These are phyloP conservation scores for Synanthedon myopaeformis DNA, from an alignment of 2,888 invertebrate genomes.

Conservation along the genomic window DNA sequence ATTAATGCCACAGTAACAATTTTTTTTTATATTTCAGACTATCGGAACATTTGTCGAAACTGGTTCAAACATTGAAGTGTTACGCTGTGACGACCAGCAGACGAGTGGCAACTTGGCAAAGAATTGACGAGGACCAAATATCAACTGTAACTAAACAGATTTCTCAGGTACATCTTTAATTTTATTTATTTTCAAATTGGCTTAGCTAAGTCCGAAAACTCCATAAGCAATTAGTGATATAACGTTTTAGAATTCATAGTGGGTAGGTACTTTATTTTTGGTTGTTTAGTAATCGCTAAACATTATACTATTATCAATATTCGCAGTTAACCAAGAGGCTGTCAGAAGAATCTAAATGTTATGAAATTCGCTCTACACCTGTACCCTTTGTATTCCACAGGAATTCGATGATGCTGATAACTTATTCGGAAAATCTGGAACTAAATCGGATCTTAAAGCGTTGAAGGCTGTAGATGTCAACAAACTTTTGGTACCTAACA, in stretches of 20 bases:
- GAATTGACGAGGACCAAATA: constrained; percentile 15
- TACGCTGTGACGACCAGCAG: constrained; percentile 22
- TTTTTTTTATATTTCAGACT: constrained; percentile 12
- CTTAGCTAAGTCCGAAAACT: too few species aligned
- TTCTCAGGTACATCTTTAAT: constrained; percentile 19
- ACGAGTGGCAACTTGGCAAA: constrained; percentile 33
- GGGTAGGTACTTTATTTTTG: too few species aligned
- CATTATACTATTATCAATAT: too few species aligned
- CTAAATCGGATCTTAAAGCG: constrained; percentile 5
- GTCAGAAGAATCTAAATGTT: too few species aligned
- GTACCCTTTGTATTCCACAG: neutral
- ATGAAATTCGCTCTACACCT: too few species aligned
- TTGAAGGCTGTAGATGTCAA: constrained; percentile 23
- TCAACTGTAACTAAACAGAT: constrained; percentile 23
- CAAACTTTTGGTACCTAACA: constrained; percentile 21
- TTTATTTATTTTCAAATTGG: too few species aligned
- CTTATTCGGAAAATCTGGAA: neutral
- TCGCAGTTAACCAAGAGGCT: too few species aligned
- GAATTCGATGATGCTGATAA: neutral
- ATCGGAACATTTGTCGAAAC: constrained; percentile 27
- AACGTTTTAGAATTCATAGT: too few species aligned
- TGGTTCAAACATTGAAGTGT: constrained; percentile 23
- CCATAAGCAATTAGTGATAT: too few species aligned
- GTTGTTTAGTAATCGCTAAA: too few species aligned
- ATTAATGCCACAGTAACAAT: too few species aligned